Evolutionary conservation across 2,888 invertebrate species (phyloP).

Genomic region (Slavum lentiscoides): DNA sequence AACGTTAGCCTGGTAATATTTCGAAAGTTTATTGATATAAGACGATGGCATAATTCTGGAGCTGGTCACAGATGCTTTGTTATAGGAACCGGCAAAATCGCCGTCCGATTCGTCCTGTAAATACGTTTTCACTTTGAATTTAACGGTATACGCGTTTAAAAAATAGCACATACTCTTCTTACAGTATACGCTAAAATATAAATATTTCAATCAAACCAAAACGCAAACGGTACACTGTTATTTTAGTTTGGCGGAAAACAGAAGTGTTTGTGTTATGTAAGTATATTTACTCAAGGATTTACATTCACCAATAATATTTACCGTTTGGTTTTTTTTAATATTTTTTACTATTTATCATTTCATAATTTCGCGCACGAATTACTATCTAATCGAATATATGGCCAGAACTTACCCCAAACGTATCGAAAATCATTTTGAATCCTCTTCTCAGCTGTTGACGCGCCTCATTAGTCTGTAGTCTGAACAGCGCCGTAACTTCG

Average conservation of each 20-base stretch:
- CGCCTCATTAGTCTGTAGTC: conserved; percentile 55
- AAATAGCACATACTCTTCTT: too few species aligned
- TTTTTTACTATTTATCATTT: too few species aligned
- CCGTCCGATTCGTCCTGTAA: conserved; percentile 54
- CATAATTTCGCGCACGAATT: not conserved
- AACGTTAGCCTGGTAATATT: conserved; percentile 58
- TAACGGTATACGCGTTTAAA: too few species aligned
- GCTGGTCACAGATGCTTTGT: conserved; percentile 57
- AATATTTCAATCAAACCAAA: too few species aligned
- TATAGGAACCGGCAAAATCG: conserved; percentile 58
- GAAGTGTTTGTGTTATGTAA: too few species aligned
- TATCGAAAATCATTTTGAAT: conserved; percentile 57
- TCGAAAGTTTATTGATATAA: conserved; percentile 57
- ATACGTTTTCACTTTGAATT: not conserved
- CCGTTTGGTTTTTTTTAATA: too few species aligned
- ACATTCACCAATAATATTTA: too few species aligned
- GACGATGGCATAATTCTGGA: conserved; percentile 56
- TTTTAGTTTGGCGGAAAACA: too few species aligned
- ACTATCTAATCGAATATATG: too few species aligned
- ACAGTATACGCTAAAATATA: too few species aligned
- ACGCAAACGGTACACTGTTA: too few species aligned
- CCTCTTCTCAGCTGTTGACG: conserved; percentile 56
- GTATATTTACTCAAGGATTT: too few species aligned
- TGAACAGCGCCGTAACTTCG: conserved; percentile 57
- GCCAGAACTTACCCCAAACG: conserved; percentile 56